A percentile compares a stretch with the other conserved stretches of the same genome.
These are phyloP conservation scores for Meleagris gallopavo DNA, from an alignment of 2,113 vertebrate species.

Conservation along the genomic window DNA sequence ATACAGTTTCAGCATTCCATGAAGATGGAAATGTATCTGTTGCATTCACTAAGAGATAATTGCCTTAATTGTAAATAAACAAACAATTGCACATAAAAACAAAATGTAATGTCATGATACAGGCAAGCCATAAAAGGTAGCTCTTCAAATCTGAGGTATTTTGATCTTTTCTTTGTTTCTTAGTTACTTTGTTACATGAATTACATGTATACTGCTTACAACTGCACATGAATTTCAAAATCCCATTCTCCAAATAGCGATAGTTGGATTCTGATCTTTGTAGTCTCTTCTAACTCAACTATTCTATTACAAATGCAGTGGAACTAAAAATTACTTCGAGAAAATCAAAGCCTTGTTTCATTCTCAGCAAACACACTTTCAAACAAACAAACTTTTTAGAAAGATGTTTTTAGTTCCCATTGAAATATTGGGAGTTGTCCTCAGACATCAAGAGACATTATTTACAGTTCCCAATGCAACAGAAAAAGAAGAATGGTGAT, in stretches of 20 bases:
- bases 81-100: background rate
- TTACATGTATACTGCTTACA: background rate
- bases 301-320: background rate
- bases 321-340: background rate
- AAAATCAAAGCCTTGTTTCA: background rate
- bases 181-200: background rate
- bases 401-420: background rate
- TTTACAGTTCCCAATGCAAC: background rate
- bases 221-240: background rate
- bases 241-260: background rate
- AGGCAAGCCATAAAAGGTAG: background rate
- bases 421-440: background rate
- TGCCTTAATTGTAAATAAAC: background rate
- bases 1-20: background rate
- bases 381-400: background rate
- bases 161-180: background rate
- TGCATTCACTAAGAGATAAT: background rate
- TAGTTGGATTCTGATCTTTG: background rate
- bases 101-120: background rate
- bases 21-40: background rate
- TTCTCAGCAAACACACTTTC: background rate
- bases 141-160: background rate
- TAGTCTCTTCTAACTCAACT: background rate
- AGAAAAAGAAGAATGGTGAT: background rate
- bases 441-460: background rate